These are phyloP conservation scores for Boloria selene DNA, from an alignment of 2,888 invertebrate genomes.

Conservation along the genomic window DNA sequence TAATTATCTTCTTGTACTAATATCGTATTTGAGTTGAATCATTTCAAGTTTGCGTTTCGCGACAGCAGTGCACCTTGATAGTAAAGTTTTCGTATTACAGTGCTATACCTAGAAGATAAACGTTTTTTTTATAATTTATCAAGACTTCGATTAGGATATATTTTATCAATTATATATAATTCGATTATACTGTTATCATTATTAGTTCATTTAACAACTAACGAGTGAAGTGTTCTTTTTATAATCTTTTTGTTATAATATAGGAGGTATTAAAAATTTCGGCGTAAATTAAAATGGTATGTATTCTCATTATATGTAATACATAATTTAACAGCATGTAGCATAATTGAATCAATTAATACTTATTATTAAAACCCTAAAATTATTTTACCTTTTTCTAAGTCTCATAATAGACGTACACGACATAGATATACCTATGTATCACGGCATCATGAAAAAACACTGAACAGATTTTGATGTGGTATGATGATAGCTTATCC, in stretches of 20 bases:
- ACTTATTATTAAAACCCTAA: background rate
- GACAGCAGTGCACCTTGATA: conserved; percentile 20
- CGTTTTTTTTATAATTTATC: conserved; percentile 36
- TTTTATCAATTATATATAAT: conserved; percentile 54
- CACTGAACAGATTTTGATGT: conserved; percentile 5
- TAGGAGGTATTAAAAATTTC: background rate
- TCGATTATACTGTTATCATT: conserved; percentile 49
- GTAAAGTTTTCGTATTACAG: conserved; percentile 2
- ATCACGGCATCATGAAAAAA: conserved; percentile 9
- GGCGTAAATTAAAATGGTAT: conserved; percentile 20
- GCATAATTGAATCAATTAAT: conserved; percentile 4
- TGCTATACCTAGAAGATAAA: conserved; percentile 19
- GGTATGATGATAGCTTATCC: too few relatives aligned
- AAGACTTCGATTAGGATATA: conserved; percentile 59
- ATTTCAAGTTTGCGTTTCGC: conserved; percentile 17
- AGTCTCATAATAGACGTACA: background rate
- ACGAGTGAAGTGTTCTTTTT: conserved; percentile 37
- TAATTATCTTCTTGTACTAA: conserved; percentile 24
- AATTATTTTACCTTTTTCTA: too few relatives aligned
- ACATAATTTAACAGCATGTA: background rate
- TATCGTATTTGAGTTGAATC: conserved; percentile 24
- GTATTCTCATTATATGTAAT: conserved; percentile 5
- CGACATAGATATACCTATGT: background rate
- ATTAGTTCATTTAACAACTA: conserved; percentile 58
- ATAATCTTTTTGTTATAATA: conserved; percentile 17